Base-by-base conservation (phyloP, 1,140 invertebrate species). In the Sarcophaga bullata region DNA sequence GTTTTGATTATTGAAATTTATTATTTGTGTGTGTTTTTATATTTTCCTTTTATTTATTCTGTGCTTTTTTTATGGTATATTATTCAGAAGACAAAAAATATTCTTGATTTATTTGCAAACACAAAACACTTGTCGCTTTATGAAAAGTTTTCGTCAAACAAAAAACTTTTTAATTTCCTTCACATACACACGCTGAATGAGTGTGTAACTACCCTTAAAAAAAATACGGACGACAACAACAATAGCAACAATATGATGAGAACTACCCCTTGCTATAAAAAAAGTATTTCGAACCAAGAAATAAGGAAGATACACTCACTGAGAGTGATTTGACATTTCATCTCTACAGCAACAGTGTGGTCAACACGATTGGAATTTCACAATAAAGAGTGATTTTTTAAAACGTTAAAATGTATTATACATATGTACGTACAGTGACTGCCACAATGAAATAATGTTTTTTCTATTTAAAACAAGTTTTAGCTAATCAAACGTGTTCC, bases 41-140 rank as follows among this genome's bases (percentile, higher is more conserved):
- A 76, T 17, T 17, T 48, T 37, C 25, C 25, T 37, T 37, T 37
- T 37, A 72, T 37, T 37, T 37, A 37, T 37, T 37, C 25, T 37
- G 25, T 37, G 25, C 25, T 37, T 37, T 37, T 37, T 2, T 37
- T 37, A 37, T 37, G 25, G 25, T 37, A 37, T 37, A 37, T 37
- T 37, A 37, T 37, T 37, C 25, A 37, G 25, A 37, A 37, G 25
- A 37, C 25, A 37, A 78, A 78, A 73, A 78, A 78, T 78, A 50
- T 50, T 8, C 48, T 78, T 78, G 75, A 78, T 78, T 78, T 78
- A 78, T 78, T 78, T 78, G 75, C 75, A 78, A 78, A 78, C 75
- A 78, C 75, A 78, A 78, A 78, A 78, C 75, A 78, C 75, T 78
- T 78, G 75, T 78, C 75, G 75, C 75, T 78, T 50, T 78, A 68